phyloP scores from a whole-genome alignment of 2,797 vertebrate genomes.

The Lithobates pipiens region DNA sequence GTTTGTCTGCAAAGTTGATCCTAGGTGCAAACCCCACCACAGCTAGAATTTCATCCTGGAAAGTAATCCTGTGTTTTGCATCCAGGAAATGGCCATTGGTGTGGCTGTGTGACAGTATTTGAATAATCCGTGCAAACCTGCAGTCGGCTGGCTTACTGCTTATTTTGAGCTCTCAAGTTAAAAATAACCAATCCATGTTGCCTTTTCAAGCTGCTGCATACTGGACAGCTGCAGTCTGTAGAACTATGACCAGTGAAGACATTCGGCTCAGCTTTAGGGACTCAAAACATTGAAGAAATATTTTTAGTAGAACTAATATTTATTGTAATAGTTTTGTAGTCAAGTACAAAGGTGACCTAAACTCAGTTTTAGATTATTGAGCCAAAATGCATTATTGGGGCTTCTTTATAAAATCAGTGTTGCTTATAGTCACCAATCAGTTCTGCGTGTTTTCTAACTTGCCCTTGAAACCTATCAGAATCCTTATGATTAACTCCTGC shows the following conservation, averaged over 20 bases:
- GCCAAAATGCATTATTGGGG: no score
- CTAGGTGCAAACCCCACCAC: background rate
- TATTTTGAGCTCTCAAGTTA: slow-evolving; percentile 46
- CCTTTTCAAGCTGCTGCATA: slow-evolving; percentile 21
- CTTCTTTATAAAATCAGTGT: no score
- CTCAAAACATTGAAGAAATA: background rate
- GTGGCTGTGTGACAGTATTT: slow-evolving; percentile 28
- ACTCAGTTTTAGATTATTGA: background rate
- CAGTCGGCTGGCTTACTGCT: slow-evolving; percentile 27
- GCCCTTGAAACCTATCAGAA: background rate
- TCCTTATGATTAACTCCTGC: no score
- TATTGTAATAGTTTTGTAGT: background rate
- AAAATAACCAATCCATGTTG: slow-evolving; percentile 50
- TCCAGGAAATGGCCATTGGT: slow-evolving; percentile 13
- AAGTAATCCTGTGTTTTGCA: slow-evolving; percentile 18
- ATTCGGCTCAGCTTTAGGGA: background rate
- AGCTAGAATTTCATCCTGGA: slow-evolving; percentile 11
- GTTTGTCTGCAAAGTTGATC: background rate
- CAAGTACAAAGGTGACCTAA: no score
- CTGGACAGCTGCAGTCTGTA: slow-evolving; percentile 36
- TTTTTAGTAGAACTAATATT: background rate
- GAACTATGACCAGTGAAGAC: background rate
- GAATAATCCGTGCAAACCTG: slow-evolving; percentile 39
- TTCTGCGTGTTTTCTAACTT: background rate
- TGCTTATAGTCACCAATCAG: no score